Percentiles rank a stretch among this genome's conserved stretches.
phyloP scores from a whole-genome alignment of 2,797 vertebrate genomes.

The Rhynchotus rufescens region DNA sequence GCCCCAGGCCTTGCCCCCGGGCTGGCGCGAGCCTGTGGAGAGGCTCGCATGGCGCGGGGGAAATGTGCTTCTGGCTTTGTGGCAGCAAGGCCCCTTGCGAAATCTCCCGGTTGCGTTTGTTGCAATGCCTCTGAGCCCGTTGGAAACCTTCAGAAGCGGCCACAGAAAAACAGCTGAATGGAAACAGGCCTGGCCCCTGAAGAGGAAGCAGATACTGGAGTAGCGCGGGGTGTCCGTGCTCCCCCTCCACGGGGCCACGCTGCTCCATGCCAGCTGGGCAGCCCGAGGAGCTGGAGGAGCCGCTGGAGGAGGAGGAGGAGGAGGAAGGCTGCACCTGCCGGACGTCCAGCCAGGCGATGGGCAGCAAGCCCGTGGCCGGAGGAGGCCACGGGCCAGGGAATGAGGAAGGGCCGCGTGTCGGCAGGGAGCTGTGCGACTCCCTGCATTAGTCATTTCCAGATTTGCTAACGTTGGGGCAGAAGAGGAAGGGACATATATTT shows the following conservation, averaged over 20 bases:
- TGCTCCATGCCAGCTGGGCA: too few species aligned
- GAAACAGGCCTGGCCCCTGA: background rate
- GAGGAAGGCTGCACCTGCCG: background rate
- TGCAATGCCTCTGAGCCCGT: background rate
- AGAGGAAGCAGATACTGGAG: background rate
- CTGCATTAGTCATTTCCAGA: fast-evolving
- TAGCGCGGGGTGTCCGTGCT: background rate
- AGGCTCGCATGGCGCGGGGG: background rate
- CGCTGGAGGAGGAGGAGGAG: background rate
- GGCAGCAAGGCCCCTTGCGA: background rate
- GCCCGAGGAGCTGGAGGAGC: too few species aligned
- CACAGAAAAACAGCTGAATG: background rate
- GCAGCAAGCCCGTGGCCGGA: background rate
- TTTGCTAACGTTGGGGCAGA: background rate
- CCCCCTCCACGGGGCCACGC: too few species aligned
- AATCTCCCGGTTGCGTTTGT: background rate
- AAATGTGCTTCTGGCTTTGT: background rate
- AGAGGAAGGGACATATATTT: constrained; percentile 3
- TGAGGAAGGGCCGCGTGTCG: background rate
- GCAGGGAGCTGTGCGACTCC: background rate
- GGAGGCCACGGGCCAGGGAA: background rate
- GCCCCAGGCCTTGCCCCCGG: too few species aligned
- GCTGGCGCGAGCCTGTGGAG: background rate
- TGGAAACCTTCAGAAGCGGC: background rate
- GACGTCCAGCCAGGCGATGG: background rate